Conservation (phyloP, 2,888 invertebrate genomes). For the Drosophila falleni region DNA sequence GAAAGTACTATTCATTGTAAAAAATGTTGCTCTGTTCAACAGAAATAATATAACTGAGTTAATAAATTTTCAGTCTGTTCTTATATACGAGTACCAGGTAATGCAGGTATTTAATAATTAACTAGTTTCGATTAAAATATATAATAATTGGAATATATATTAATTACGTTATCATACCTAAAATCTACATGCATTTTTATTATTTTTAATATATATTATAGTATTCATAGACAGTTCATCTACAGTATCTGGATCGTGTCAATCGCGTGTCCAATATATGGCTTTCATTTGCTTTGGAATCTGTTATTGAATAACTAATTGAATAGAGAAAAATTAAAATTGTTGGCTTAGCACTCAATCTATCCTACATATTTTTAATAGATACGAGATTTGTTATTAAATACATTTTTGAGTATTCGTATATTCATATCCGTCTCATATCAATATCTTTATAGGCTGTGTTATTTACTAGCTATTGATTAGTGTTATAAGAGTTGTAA, state of each 20-base stretch:
- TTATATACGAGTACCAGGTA: constrained; percentile 3
- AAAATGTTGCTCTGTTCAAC: background rate
- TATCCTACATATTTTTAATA: no score
- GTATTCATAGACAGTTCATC: background rate
- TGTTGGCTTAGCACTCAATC: no score
- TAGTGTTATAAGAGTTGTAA: no score
- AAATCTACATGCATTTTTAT: background rate
- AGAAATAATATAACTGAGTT: background rate
- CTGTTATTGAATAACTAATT: no score
- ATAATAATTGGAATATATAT: no score
- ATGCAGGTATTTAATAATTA: background rate
- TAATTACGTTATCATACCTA: background rate
- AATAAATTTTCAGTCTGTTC: no score
- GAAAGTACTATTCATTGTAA: background rate
- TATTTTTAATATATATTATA: background rate
- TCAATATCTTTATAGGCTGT: no score
- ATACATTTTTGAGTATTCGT: no score
- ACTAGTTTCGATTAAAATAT: background rate
- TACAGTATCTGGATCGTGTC: background rate
- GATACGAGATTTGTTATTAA: no score
- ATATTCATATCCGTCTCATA: no score
- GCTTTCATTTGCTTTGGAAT: background rate
- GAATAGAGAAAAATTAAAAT: no score
- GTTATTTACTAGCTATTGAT: no score
- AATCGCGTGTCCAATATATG: background rate